phyloP scores from a whole-genome alignment of 2,113 vertebrate genomes.

The Mellivora capensis region DNA sequence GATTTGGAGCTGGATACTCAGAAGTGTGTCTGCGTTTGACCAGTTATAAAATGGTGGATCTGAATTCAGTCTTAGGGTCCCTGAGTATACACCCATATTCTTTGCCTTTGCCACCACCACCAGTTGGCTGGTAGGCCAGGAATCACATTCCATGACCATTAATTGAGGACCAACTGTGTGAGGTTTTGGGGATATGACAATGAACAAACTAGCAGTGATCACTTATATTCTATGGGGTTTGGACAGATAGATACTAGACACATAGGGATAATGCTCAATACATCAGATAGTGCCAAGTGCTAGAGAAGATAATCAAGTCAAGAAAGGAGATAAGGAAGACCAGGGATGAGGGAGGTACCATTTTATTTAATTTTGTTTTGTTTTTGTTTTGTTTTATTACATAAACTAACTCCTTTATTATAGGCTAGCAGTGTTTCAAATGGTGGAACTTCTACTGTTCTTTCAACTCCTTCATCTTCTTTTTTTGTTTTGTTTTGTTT shows the following conservation, averaged over 20 bases:
- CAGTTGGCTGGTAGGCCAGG: neutral
- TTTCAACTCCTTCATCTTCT: neutral
- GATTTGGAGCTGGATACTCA: neutral
- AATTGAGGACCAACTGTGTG: neutral
- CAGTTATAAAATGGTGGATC: neutral
- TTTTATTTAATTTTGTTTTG: neutral
- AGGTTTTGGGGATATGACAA: neutral
- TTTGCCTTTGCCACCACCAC: neutral
- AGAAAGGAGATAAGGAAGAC: neutral
- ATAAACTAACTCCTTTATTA: neutral
- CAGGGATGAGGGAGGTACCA: neutral
- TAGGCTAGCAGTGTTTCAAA: neutral
- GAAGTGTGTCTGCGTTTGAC: neutral
- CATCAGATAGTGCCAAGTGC: no score
- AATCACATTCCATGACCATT: neutral
- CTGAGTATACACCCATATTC: neutral
- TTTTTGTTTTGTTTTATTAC: neutral
- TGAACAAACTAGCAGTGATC: neutral
- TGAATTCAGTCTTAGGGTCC: rapidly evolving
- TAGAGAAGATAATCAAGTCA: neutral
- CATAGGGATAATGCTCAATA: rapidly evolving
- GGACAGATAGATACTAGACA: neutral
- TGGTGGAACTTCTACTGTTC: neutral
- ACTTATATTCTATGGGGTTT: neutral
- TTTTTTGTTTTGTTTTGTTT: no score